These are phyloP conservation scores for Salvelinus namaycush DNA, from an alignment of 2,113 vertebrate species.

Conservation along the genomic window DNA sequence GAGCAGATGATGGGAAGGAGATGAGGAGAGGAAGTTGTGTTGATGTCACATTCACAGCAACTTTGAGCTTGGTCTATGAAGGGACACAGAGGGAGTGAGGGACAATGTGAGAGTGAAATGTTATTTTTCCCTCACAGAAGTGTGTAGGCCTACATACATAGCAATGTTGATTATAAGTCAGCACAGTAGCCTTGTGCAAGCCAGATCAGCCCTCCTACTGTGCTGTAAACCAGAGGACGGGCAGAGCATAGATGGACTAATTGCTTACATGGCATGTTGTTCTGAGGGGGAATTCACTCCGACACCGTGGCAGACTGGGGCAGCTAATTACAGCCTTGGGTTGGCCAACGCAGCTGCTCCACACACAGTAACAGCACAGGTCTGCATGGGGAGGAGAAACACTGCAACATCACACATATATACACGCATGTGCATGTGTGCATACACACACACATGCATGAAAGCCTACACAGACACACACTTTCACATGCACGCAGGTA, in stretches of 20 bases:
- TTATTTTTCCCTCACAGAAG: no score
- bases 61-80: neutral
- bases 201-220: neutral
- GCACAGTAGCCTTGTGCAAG: neutral
- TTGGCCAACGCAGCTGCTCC: slow-evolving; percentile 38
- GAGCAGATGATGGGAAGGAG: neutral
- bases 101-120: neutral
- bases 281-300: slow-evolving; percentile 30
- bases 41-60: no score
- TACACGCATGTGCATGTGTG: neutral
- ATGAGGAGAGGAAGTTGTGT: no score
- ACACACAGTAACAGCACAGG: slow-evolving; percentile 11
- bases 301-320: slow-evolving; percentile 12
- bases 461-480: neutral
- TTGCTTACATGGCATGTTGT: slow-evolving; percentile 14
- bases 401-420: neutral
- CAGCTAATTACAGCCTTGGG: slow-evolving; percentile 29
- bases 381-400: neutral
- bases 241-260: slow-evolving; percentile 1
- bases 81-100: neutral
- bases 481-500: neutral
- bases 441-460: neutral
- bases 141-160: no score
- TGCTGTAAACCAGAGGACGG: neutral
- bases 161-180: no score